Conservation (phyloP, 1,140 invertebrate species). For the Euglossa dilemma region DNA sequence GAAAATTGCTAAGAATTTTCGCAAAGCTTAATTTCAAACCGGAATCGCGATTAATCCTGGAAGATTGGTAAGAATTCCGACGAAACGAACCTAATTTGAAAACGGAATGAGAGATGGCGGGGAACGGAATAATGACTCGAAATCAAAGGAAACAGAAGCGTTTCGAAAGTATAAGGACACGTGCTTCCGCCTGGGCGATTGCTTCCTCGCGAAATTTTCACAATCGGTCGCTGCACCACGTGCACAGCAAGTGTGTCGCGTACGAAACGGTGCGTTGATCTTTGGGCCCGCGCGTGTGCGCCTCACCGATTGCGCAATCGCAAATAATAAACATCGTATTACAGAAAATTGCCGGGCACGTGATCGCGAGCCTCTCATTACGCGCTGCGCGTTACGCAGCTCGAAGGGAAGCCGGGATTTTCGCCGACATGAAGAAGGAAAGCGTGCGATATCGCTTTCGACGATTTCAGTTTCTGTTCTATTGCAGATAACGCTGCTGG, state of each 20-base stretch:
- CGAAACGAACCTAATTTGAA: too few relatives aligned
- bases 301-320: conserved; percentile 53
- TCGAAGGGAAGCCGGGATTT: not conserved
- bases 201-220: conserved; percentile 52
- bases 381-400: conserved; percentile 35
- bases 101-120: too few relatives aligned
- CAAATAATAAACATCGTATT: conserved; percentile 63
- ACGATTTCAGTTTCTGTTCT: conserved; percentile 11
- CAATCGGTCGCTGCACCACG: conserved; percentile 9
- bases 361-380: conserved; percentile 33
- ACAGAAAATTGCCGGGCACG: conserved; percentile 49
- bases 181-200: not conserved
- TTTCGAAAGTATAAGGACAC: not conserved
- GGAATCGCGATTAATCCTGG: too few relatives aligned
- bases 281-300: conserved; percentile 36
- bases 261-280: conserved; percentile 59
- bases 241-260: conserved; percentile 33
- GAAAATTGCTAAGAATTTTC: too few relatives aligned
- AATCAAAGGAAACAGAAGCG: not conserved
- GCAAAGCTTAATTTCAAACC: too few relatives aligned
- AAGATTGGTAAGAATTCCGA: too few relatives aligned
- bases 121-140: too few relatives aligned
- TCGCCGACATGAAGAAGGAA: conserved; percentile 14
- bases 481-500: conserved; percentile 40
- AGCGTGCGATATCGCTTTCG: not conserved